Base-by-base conservation (phyloP, 2,888 invertebrate species). In the Drosophila histrio region DNA sequence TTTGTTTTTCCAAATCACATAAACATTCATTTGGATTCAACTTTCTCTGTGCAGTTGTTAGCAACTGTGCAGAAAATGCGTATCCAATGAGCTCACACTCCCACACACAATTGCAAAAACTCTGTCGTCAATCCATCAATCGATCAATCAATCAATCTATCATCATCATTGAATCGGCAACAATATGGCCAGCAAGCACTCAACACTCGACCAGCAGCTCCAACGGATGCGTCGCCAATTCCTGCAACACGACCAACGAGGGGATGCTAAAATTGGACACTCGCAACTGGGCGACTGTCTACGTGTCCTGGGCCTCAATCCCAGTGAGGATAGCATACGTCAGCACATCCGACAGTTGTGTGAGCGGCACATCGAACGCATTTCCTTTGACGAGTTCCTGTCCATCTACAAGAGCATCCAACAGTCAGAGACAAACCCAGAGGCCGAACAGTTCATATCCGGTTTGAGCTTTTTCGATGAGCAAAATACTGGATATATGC, bases 321-420 rank as follows among this genome's bases (percentile, higher is more conserved):
- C 82, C 59, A 79, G 47, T n/a, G 76, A 82, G 61, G 60, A 30
- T 5, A 22, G 38, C 26, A 34, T 82, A 17, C 32, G 26, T 9
- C 28, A 54, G 5, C 58, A 82, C 11, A 44, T 72, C 9, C 36
- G 9, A 1, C 15, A 44, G 8, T 15, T 81, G 49, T 30, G 17
- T 19, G 54, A 44, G 1, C 49, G 44, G 8, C 6, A 39, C 11
- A 28, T 52, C 5, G 50, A 56, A n/a, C 87, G 79, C 21, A 34
- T 87, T 3, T 65, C 79, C 24, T 82, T 87, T 59, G 65, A 72
- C 7, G 72, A 76, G 41, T 60, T 85, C 17, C 5, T 82, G 38
- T 0, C 36, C 26, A 82, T 82, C 30, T 68, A 69, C 58, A 17
- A 58, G 11, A 56, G 38, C 44, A 26, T 73, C 11, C 8, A 11